Evolutionary conservation across 2,888 invertebrate species (phyloP), one percentile per base, ranked within the genome.

Genomic region (Drosophila meridiana): DNA sequence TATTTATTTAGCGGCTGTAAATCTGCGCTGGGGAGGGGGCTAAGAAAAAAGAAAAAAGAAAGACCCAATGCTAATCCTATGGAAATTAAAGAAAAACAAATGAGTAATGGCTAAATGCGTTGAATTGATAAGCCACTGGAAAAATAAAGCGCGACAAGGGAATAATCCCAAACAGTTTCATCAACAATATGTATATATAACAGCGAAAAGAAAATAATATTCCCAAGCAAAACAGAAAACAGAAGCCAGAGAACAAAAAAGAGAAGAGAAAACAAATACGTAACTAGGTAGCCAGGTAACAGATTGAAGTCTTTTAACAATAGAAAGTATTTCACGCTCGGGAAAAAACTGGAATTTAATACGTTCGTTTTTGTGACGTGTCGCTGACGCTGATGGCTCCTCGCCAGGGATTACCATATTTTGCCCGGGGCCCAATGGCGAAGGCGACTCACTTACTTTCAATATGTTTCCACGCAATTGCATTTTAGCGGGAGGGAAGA

Each of bases 391-490:
- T 42, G 77, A 83, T 78, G 72, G 59, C 71, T 73, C 52, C 64
- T 47, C 66, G 48, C 53, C 36, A 32, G 78, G 69, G 69, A 90
- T 84, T 84, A 84, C 74, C 84, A 84, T 84, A 90, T 80, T 87
- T 78, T 60, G 63, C 64, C 50, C 63, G 60, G 43, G 58, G 63
- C 64, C 62, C 63, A 13, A 62, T 30, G 34, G 34, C 32, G 8
- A 26, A 52, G 56, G 20, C 52, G 47, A 63, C 47, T 68, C 68
- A 67, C 78, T 86, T 73, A 68, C 72, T 78, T 78, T 77, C 77
- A 87, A 82, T 83, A 80, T 79, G 78, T 78, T 89, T 90, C 89
- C 91, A 90, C 74, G 70, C 87, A 91, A 91, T 89, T 89, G 90
- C 89, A 82, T 65, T 68, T 47, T 70, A 61, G 70, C 52, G 67